Evolutionary conservation across 2,888 invertebrate species (phyloP).

Genomic region (Cepaea hortensis): DNA sequence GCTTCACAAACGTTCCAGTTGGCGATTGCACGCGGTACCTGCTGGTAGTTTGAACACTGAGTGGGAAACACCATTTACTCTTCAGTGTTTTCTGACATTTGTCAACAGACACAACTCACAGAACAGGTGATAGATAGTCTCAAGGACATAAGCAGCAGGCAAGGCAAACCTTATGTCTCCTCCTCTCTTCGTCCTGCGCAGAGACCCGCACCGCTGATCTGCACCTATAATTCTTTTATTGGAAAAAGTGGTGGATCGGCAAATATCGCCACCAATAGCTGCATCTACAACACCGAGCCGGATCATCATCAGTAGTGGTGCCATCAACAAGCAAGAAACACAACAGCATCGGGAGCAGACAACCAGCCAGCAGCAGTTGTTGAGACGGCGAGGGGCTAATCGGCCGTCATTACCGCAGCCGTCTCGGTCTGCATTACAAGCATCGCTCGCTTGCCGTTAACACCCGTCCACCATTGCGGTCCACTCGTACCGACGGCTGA

Average conservation of each 20-base stretch:
- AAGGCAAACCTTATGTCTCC: not conserved
- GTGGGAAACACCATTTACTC: not conserved
- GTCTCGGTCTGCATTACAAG: conserved; percentile 15
- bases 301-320: conserved; percentile 17
- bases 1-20: too few relatives aligned
- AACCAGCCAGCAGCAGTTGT: conserved; percentile 33
- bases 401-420: conserved; percentile 47
- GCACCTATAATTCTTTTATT: not conserved
- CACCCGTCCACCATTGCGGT: conserved; percentile 55
- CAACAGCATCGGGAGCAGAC: conserved; percentile 29
- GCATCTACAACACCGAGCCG: conserved; percentile 16
- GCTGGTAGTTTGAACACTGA: not conserved
- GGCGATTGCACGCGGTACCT: not conserved
- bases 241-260: not conserved
- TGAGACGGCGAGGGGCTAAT: conserved; percentile 47
- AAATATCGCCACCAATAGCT: not conserved
- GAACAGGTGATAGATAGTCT: too few relatives aligned
- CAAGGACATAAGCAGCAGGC: too few relatives aligned
- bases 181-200: too few relatives aligned
- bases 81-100: not conserved
- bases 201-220: conserved; percentile 2
- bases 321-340: conserved; percentile 27
- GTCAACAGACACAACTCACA: not conserved
- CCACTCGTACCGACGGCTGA: conserved; percentile 56
- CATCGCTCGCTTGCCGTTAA: conserved; percentile 29